Evolutionary conservation across 2,888 invertebrate species (phyloP).

Genomic region (Acheta domesticus): DNA sequence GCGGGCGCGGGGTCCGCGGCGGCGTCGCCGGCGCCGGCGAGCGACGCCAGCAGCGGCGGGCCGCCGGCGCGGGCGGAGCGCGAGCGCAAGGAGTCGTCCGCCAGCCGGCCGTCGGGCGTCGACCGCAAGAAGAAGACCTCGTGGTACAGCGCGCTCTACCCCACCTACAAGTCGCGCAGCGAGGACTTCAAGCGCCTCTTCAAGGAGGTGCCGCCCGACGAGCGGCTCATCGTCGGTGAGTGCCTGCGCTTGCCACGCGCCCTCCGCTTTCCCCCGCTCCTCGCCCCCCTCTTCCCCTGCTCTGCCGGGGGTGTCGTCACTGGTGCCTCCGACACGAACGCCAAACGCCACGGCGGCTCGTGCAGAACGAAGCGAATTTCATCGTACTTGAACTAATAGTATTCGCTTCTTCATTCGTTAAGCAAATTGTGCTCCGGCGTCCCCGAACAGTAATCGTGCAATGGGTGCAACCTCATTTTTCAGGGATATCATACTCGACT

Average conservation of each 20-base stretch:
- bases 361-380: no score
- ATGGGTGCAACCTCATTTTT: no score
- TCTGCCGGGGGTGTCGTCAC: no score
- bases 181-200: slow-evolving; percentile 91
- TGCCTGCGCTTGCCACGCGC: slow-evolving; percentile 36
- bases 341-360: no score
- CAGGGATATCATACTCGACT: no score
- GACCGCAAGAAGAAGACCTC: slow-evolving; percentile 66
- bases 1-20: slow-evolving; percentile 12
- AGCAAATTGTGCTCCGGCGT: no score
- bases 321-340: no score
- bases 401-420: no score
- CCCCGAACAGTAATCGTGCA: no score
- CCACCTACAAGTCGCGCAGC: slow-evolving; percentile 89
- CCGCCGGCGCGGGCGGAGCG: not conserved
- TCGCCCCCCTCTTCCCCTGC: no score
- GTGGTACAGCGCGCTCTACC: slow-evolving; percentile 82
- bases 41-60: not conserved
- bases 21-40: not conserved
- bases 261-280: no score
- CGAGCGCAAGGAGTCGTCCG: slow-evolving; percentile 46
- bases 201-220: slow-evolving; percentile 85
- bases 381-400: no score
- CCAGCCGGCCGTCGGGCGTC: slow-evolving; percentile 48
- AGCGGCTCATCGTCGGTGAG: slow-evolving; percentile 88